A percentile compares a stretch with the other conserved stretches of the same genome.
Conservation (phyloP, 2,113 vertebrate species). For the Antigone vipio region DNA sequence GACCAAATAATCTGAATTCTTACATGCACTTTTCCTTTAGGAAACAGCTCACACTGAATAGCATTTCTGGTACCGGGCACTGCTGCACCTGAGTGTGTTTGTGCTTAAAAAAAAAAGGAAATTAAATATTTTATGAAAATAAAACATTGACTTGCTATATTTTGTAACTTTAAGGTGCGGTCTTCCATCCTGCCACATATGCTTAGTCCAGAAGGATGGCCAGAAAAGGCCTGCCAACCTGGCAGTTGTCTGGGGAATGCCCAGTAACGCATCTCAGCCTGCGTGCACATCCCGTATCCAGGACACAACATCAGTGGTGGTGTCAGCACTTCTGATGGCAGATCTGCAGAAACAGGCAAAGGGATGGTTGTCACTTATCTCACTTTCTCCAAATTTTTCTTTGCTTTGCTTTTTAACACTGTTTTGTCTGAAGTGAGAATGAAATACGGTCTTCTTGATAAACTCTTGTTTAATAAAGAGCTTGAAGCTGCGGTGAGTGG, state of each 20-base stretch:
- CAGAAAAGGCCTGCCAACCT: constrained; percentile 5
- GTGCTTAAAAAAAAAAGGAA: neutral
- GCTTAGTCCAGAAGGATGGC: constrained; percentile 1
- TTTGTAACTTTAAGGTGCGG: constrained; percentile 9
- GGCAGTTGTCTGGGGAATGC: neutral
- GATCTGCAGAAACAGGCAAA: neutral
- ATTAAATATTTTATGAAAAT: constrained; percentile 39
- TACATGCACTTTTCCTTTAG: constrained; percentile 67
- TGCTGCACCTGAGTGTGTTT: constrained; percentile 31
- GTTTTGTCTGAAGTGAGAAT: neutral
- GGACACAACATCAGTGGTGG: neutral
- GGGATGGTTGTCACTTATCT: neutral
- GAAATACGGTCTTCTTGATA: neutral
- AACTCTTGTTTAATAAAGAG: neutral
- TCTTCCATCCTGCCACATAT: neutral
- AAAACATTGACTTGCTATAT: neutral
- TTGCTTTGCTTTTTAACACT: neutral
- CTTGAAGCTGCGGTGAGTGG: neutral
- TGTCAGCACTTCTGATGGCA: neutral
- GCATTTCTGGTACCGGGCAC: constrained; percentile 37
- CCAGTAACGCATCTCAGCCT: fast-evolving
- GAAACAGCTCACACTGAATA: constrained; percentile 62
- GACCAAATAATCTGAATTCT: constrained; percentile 74
- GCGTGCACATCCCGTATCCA: fast-evolving
- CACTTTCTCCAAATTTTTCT: neutral